phyloP scores from a whole-genome alignment of 2,113 vertebrate species.

The Bostrychus sinensis region DNA sequence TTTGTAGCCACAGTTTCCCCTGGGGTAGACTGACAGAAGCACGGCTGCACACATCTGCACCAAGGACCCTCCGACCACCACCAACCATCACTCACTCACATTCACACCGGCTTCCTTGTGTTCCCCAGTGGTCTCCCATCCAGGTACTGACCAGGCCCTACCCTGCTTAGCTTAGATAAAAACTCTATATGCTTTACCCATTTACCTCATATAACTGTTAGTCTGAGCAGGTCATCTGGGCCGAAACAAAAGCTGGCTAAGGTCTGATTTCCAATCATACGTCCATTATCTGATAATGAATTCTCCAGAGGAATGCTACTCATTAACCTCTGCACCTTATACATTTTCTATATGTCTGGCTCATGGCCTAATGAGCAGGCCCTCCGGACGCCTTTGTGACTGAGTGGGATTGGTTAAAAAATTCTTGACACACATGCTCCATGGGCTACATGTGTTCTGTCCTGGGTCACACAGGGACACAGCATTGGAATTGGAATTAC shows the following conservation, averaged over 20 bases:
- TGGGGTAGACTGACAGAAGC: no score
- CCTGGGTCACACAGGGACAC: background rate
- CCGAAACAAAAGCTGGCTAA: slow-evolving; percentile 11
- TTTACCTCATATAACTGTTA: background rate
- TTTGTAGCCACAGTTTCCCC: no score
- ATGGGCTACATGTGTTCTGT: background rate
- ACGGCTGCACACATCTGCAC: no score
- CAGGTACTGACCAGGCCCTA: no score
- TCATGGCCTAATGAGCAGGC: slow-evolving; percentile 1
- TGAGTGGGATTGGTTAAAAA: background rate
- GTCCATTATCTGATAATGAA: slow-evolving; percentile 36
- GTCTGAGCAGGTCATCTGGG: slow-evolving; percentile 28
- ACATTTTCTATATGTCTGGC: slow-evolving; percentile 9
- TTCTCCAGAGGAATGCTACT: slow-evolving; percentile 33
- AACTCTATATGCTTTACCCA: no score
- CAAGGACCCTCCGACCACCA: no score
- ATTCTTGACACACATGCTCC: background rate
- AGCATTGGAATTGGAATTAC: background rate
- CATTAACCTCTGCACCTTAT: slow-evolving; percentile 3
- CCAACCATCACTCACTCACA: no score
- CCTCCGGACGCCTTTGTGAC: background rate
- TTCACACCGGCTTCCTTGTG: no score
- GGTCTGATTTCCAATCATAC: slow-evolving; percentile 20
- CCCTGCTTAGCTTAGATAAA: no score
- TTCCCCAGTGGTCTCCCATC: no score